Base-by-base conservation (phyloP, 1,140 invertebrate species). In the Pseudomyrmex concolor region DNA sequence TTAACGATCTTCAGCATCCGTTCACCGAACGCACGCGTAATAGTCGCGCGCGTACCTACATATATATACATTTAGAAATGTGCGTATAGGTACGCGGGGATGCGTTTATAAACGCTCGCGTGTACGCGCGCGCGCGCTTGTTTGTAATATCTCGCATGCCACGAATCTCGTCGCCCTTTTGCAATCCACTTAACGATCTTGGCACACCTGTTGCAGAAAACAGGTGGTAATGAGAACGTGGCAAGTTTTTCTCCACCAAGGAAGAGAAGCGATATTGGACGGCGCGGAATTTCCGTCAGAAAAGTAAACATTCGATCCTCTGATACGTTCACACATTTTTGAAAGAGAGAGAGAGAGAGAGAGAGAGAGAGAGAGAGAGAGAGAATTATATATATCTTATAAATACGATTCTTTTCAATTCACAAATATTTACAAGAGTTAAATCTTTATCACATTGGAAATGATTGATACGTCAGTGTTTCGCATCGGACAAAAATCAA, bases 101-200 rank as follows among this genome's bases (percentile, higher is more conserved):
- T 76, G 66, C 62, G 34, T 85, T 85, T 70, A 67, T 55, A 73
- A 85, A 87, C 73, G 76, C 63, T 54, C 66, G 48, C 68, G 72
- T 73, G 67, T 50, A 59, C 82, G 51, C 54, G 83, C 63, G n/a
- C 59, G 57, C 55, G 67, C 50, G n/a, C 54, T 45, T 66, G 51
- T 74, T 70, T 62, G 51, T 63, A 86, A 22, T 62, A 74, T 82
- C 74, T 57, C 60, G 72, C 72, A 73, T 83, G 77, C 77, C 85
- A 60, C 59, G 76, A 77, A 76, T 86, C 71, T 86, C 71, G 77
- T 73, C 66, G 72, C 85, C 59, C 83, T 87, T 89, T 85, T 60
- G 70, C 83, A 87, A 91, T 86, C 80, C 57, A 77, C 81, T 88
- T 90, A 91, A 90, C 77, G 85, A 90, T 89, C 84, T 68, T 48